Percentiles rank a stretch among this genome's conserved stretches.
These are phyloP conservation scores for Thalassoma bifasciatum DNA, from an alignment of 2,113 vertebrate species.

Conservation along the genomic window DNA sequence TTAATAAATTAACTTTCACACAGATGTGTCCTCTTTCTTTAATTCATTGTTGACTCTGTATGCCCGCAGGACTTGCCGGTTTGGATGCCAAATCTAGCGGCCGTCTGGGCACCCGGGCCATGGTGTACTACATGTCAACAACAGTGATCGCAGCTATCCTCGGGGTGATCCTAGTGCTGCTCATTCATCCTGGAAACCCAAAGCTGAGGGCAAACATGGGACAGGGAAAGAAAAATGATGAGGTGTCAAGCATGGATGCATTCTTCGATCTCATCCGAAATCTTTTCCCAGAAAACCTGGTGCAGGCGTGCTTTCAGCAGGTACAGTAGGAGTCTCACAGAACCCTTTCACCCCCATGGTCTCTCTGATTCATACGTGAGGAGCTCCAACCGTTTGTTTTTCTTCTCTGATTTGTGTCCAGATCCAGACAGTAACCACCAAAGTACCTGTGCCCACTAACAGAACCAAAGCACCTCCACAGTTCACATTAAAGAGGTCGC, in stretches of 20 bases:
- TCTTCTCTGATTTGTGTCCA: conserved; percentile 64
- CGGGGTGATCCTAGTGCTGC: conserved; percentile 94
- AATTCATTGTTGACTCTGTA: not conserved
- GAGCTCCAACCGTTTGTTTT: conserved; percentile 15
- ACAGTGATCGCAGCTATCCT: conserved; percentile 95
- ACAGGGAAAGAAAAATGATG: conserved; percentile 95
- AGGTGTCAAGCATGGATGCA: conserved; percentile 96
- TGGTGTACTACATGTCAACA: conserved; percentile 99
- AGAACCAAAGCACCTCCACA: conserved; percentile 85
- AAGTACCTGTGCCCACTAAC: conserved; percentile 88
- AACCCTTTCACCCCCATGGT: not conserved
- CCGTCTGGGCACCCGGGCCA: conserved; percentile 94
- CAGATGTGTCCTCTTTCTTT: not conserved
- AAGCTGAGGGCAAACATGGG: conserved; percentile 94
- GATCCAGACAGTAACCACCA: conserved; percentile 96
- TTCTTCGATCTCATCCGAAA: conserved; percentile 97
- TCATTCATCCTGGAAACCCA: conserved; percentile 96
- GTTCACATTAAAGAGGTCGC: conserved; percentile 89
- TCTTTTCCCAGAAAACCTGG: conserved; percentile 97
- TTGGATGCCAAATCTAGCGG: conserved; percentile 98
- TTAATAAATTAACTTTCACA: not conserved
- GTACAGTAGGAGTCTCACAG: conserved; percentile 70
- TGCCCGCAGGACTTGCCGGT: conserved; percentile 90
- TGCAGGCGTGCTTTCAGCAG: conserved; percentile 99
- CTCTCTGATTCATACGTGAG: conserved; percentile 12